Percentiles rank a stretch among this genome's conserved stretches.
These are phyloP conservation scores for Spinus olivaceus DNA, from an alignment of 2,797 vertebrate genomes.

Conservation along the genomic window DNA sequence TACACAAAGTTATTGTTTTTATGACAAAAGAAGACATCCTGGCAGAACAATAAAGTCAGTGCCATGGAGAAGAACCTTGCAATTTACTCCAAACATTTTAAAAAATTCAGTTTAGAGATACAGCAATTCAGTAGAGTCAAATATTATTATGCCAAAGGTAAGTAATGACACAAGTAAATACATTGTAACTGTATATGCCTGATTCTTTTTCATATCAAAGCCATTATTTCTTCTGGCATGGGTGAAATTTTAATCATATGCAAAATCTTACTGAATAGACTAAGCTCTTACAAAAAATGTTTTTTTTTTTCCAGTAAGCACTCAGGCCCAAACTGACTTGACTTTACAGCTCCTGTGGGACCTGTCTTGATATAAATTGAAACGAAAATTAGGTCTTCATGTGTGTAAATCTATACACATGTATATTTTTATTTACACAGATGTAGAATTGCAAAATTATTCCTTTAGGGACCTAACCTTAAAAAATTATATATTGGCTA, in stretches of 20 bases:
- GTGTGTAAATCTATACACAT: neutral
- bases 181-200: neutral
- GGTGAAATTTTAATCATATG: neutral
- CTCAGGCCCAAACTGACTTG: neutral
- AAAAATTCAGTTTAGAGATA: neutral
- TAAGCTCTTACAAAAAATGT: neutral
- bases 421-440: neutral
- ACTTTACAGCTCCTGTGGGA: neutral
- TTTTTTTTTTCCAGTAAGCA: neutral
- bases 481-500: neutral
- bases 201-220: neutral
- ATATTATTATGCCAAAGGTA: neutral
- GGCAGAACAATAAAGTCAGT: conserved; percentile 75
- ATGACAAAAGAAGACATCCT: conserved; percentile 76
- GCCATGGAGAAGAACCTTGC: conserved; percentile 69
- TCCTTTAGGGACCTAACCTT: neutral
- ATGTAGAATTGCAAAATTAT: neutral
- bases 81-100: conserved; percentile 67
- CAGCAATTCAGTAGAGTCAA: conserved; percentile 1
- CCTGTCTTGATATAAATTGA: neutral
- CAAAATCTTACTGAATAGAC: neutral
- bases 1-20: conserved; percentile 79
- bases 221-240: neutral
- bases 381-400: neutral
- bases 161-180: neutral